These are phyloP conservation scores for Pantherophis alleghaniensis DNA, from an alignment of 2,797 vertebrate genomes.

Conservation along the genomic window DNA sequence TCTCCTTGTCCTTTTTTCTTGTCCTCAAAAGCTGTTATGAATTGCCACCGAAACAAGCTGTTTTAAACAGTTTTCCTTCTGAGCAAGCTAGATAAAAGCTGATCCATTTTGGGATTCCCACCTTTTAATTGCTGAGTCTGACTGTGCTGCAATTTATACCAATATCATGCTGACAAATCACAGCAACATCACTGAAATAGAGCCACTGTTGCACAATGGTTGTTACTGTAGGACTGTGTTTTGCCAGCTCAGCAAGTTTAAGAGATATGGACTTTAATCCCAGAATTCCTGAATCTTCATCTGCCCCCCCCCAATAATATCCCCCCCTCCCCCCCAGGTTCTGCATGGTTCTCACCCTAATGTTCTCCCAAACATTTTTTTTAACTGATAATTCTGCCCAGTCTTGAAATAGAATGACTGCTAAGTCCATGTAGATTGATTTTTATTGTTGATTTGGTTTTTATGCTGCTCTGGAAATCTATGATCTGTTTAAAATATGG, in stretches of 20 bases:
- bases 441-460: not conserved
- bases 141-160: not conserved
- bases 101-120: not conserved
- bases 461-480: not conserved
- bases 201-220: not conserved
- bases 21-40: not conserved
- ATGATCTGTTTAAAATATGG: not conserved
- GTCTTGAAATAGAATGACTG: not conserved
- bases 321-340: no score
- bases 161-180: not conserved
- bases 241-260: not conserved
- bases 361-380: not conserved
- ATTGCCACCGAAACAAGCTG: not conserved
- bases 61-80: not conserved
- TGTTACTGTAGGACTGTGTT: not conserved
- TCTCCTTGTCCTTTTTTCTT: not conserved
- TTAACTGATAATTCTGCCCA: not conserved
- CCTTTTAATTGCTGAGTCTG: not conserved
- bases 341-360: not conserved
- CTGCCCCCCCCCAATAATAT: not conserved
- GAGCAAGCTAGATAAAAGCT: not conserved
- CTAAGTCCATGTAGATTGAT: not conserved
- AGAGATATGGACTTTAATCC: not conserved
- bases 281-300: not conserved
- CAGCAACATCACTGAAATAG: not conserved